These are phyloP conservation scores for Cephus pygmeus DNA, from an alignment of 2,888 invertebrate genomes.

Conservation along the genomic window DNA sequence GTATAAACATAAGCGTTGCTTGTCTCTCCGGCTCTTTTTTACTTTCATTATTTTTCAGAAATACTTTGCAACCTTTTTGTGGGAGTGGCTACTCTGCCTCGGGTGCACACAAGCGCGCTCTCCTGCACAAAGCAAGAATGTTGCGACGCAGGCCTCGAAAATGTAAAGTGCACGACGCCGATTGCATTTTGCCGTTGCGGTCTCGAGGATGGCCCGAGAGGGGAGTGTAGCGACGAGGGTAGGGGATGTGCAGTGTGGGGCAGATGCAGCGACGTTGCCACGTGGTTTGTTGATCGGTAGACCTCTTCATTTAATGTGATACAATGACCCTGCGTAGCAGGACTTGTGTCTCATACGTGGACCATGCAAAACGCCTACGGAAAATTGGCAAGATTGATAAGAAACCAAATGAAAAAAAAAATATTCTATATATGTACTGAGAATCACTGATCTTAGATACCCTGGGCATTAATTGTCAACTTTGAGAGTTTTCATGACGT, in stretches of 20 bases:
- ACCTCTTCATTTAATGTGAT: conserved; percentile 11
- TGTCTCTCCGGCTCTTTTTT: neutral
- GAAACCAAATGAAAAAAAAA: neutral
- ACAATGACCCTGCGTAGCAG: conserved; percentile 13
- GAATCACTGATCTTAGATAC: neutral
- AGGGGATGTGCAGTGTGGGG: conserved; percentile 17
- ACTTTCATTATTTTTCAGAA: neutral
- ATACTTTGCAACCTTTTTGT: neutral
- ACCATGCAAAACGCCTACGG: neutral
- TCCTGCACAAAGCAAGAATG: neutral
- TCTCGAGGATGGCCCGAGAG: conserved; percentile 24
- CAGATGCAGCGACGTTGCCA: conserved; percentile 41
- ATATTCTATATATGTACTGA: neutral
- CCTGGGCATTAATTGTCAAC: neutral
- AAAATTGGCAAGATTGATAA: neutral
- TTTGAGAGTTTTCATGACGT: neutral
- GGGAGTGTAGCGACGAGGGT: conserved; percentile 24
- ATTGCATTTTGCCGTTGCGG: conserved; percentile 24
- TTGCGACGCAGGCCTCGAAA: conserved; percentile 1
- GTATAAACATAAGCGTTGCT: neutral
- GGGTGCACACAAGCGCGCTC: neutral
- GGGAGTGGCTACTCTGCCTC: conserved; percentile 1
- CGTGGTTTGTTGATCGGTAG: conserved; percentile 34
- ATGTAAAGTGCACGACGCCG: conserved; percentile 7
- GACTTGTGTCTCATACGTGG: neutral